Base-by-base conservation (phyloP, 2,797 vertebrate species). In the Stomatorhinus walkeri region DNA sequence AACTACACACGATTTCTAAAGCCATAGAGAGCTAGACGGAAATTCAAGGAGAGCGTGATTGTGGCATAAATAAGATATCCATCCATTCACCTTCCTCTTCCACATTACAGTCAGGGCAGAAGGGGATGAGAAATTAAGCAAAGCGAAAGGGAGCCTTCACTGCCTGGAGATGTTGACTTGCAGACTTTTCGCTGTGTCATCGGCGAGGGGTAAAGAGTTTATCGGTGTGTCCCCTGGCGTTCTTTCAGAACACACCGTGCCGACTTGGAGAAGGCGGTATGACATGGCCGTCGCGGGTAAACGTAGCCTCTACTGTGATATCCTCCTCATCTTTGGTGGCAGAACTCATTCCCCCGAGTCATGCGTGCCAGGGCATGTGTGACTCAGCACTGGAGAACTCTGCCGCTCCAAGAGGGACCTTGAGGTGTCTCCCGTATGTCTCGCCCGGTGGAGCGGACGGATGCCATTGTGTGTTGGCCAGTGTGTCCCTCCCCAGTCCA, bases 21-120 rank as follows among this genome's bases (percentile, higher is more conserved):
- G 87, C 85, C 9, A 88, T 56, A 88, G 68, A 87, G 49, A 89
- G 86, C 84, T 10, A 90, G 83, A 92, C 22, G 59, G 43, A 89
- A 46, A 86, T 36, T 85, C 52, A 89, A 28, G 12, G 56, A 87
- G 89, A 51, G 91, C 51, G 76, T 56, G 19, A 61, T 76, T 52
- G 46, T 46, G 64, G 48, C 49, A 24, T 4, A 9, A 79, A 85
- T 32, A 16, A 56, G 61, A 54, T 28, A 28, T 54, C 14, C 32
- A 76, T 40, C 32, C 68, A 19, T 36, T 32, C 68, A 16, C 64
- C 28, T 72, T 72, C 59, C n/a, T 59, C 56, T 8, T 59, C 56
- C 59, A 36, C 64, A 72, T 36, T 36, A 36, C 32, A 1, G 14
- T 76, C 32, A 16, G 68, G 32, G 68, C 32, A 14, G 32, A 52